Percentiles rank a stretch among this genome's conserved stretches.
Evolutionary conservation across 1,140 invertebrate genomes (phyloP).

Genomic region (Papilio xuthus): DNA sequence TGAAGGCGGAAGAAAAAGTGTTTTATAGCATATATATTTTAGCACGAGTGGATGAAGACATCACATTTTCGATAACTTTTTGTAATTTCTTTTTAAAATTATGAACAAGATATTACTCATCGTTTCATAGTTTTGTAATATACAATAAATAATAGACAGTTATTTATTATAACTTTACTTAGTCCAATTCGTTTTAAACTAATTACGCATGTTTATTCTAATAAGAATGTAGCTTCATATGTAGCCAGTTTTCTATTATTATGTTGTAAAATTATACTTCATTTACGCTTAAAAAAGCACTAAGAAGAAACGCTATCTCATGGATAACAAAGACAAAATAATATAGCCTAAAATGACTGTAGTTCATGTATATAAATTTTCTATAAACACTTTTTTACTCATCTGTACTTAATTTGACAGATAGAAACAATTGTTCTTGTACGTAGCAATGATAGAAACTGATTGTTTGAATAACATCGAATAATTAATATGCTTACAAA

Average conservation of each 20-base stretch:
- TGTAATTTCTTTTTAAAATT: background rate
- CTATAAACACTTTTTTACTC: background rate
- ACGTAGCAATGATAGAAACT: background rate
- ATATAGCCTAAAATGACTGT: background rate
- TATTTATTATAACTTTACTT: background rate
- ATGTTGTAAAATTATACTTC: too few relatives aligned
- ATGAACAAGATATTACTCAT: background rate
- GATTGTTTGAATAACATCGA: background rate
- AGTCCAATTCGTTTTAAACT: background rate
- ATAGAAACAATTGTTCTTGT: background rate
- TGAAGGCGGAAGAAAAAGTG: conserved; percentile 47
- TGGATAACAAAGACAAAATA: too few relatives aligned
- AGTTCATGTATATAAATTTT: background rate
- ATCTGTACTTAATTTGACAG: background rate
- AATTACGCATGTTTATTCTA: background rate
- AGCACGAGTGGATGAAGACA: conserved; percentile 21
- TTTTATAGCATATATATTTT: conserved; percentile 40
- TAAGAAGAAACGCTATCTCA: too few relatives aligned
- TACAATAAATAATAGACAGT: background rate
- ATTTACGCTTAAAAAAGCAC: too few relatives aligned
- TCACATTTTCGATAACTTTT: background rate
- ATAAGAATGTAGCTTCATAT: background rate
- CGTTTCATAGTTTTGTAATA: background rate
- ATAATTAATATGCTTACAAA: background rate
- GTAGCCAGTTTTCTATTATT: background rate